These are phyloP conservation scores for Slavum lentiscoides DNA, from an alignment of 2,888 invertebrate genomes.

Conservation along the genomic window DNA sequence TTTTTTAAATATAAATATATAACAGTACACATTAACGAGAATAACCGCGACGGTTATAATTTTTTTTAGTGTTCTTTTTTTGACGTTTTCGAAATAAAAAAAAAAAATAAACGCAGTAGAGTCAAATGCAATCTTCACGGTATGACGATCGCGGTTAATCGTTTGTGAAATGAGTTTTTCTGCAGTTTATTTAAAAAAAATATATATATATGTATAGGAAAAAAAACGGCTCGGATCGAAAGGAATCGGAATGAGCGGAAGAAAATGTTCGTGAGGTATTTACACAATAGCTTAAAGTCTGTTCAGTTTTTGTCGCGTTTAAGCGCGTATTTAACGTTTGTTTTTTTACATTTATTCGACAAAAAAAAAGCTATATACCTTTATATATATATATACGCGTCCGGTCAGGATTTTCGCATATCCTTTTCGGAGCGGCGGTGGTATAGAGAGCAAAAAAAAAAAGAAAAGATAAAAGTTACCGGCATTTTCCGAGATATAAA, in stretches of 20 bases:
- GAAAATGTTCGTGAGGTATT: slow-evolving; percentile 16
- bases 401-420: neutral
- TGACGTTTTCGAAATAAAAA: slow-evolving; percentile 9
- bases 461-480: neutral
- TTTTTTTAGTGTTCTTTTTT: slow-evolving; percentile 2
- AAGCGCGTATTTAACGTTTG: neutral
- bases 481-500: neutral
- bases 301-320: neutral
- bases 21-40: neutral
- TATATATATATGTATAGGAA: neutral
- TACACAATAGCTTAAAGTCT: slow-evolving; percentile 17
- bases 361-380: neutral
- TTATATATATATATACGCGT: neutral
- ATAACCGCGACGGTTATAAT: slow-evolving; percentile 5
- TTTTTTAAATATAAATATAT: no score
- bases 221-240: neutral
- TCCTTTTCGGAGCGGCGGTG: neutral
- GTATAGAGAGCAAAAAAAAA: neutral
- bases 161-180: slow-evolving; percentile 50
- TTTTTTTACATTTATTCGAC: neutral
- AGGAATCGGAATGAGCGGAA: slow-evolving; percentile 1
- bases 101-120: neutral
- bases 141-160: slow-evolving; percentile 19
- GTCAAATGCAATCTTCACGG: slow-evolving; percentile 19
- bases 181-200: slow-evolving; percentile 17